Evolutionary conservation across 2,888 invertebrate species (phyloP), one percentile per base, ranked within the genome.

Genomic region (Cepaea hortensis): DNA sequence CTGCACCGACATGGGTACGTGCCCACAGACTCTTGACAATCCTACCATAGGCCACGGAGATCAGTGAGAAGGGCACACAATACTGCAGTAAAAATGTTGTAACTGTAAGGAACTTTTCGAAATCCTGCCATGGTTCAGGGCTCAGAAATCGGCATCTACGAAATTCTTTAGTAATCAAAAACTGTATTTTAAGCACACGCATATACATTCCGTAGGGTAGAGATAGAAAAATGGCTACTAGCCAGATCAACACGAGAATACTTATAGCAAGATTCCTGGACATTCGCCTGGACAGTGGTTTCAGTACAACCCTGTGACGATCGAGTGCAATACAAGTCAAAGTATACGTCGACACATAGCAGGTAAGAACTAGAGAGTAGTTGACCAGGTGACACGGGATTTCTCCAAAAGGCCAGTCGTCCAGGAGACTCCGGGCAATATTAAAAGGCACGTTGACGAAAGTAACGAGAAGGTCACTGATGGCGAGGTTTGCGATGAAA

Each of bases 271-370:
- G 91, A 0, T 91, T 91, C 77, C 93, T 92, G 65, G 93, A 93
- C 88, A 95, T 92, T 3, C 95, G 91, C 4, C 94, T 93, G 11
- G 94, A 93, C 9, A 95, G 90, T 0, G 95, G 95, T 84, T 94
- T 93, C 85, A 95, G 91, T 35, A 95, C 94, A 20, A 95, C 94
- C 89, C 92, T 88, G 89, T 95, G 95, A 48, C 95, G 90, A 90
- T 95, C 95, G 9, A 95, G 80, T 4, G 95, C 95, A 77, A 95
- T 95, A 48, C 93, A 94, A 9, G 94, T 94, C 93, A 95, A 93
- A 0, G 95, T 95, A 89, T 94, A 94, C 4, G 95, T 95, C 0
- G 95, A 95, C 35, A 94, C 95, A 90, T 95, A 95, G 3, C 94
- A 94, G 4, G 94, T 94, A 13, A 93, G 91, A 85, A 94, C 94